Evolutionary conservation across 1,140 invertebrate genomes (phyloP), one percentile per base, ranked within the genome.

Genomic region (Drosophila oshimai): DNA sequence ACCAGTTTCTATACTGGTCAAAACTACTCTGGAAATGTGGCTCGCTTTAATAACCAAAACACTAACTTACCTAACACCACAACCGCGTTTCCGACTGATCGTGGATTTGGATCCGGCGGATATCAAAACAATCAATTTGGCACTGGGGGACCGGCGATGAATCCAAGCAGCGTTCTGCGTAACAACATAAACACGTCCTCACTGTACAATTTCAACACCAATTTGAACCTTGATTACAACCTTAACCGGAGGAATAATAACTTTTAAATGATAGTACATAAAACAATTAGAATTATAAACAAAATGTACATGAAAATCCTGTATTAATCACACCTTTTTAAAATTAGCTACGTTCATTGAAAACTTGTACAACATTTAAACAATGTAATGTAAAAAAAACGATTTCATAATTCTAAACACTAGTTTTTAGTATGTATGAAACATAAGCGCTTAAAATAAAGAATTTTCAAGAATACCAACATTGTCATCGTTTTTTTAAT

Each of bases 11-110:
- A 54, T 41, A 53, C 67, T 57, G 51, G 24, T 34, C 62, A 60
- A 41, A 51, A 60, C 44, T 65, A 45, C 34, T 46, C 58, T 28
- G 65, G 53, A 54, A 83, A 71, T 79, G 75, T 64, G 58, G 62
- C 58, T 79, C 80, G 46, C 13, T 39, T 36, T 34, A 69, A 84
- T 51, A 65, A 79, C 6, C 44, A 24, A 61, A 84, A 54, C 67
- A 51, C 53, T 55, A 58, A 60, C 31, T 37, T 42, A 26, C 12
- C 47, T 13, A 69, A 69, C 51, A 26, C 28, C 20, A n/a, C 20
- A 12, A 68, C 20, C 62, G 33, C 26, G 10, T 68, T 44, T 29
- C 28, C 47, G 37, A 12, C 31, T 13, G 46, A 68, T 12, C 61
- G 13, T 34, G 62, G 49, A 29, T 44, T 29, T 44, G 67, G 9